Evolutionary conservation across 2,797 vertebrate species (phyloP), one percentile per base, ranked within the genome.

Genomic region (Muscicapa striata): DNA sequence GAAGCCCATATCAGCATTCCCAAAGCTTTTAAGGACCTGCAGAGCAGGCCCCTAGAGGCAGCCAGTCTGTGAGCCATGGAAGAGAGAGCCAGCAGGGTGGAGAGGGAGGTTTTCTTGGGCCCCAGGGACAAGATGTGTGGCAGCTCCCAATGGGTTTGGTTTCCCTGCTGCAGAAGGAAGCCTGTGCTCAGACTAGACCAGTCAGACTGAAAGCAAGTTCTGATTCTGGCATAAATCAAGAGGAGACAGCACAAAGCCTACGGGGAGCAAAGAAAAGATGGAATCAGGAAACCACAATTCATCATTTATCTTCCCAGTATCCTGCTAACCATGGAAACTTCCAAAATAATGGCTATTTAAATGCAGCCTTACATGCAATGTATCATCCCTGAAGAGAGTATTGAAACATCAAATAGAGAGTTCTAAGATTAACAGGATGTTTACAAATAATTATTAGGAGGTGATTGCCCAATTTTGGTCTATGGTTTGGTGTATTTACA

Each of bases 401-500:
- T 26, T 93, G 87, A 87, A 91, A 62, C 59, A 93, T 52, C 93
- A 86, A 87, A 84, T 23, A 59, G 58, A 73, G 80, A 85, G 49
- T 57, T 74, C 41, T n/a, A 41, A 80, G 68, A 84, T 51, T 70
- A 90, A 80, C 75, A 74, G 69, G 59, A 90, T 85, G 72, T 87
- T 95, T 92, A 88, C 83, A 95, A 93, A 84, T 87, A 89, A 95
- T 95, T 90, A 94, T 84, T 77, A 93, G 64, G 54, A 83, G 55
- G 57, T n/a, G 77, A 87, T 7, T 89, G 92, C 30, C 73, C 89
- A 40, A 55, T 93, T 89, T 86, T 62, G 67, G 41, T 52, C 75
- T 21, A 59, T 21, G 15, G 45, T n/a, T 80, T 72, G 63, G 54
- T 79, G 85, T 80, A 83, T 95, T 96, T 91, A 87, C 61, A 75